Conservation (phyloP, 1,140 invertebrate species). For the Drosophila baimaii region DNA sequence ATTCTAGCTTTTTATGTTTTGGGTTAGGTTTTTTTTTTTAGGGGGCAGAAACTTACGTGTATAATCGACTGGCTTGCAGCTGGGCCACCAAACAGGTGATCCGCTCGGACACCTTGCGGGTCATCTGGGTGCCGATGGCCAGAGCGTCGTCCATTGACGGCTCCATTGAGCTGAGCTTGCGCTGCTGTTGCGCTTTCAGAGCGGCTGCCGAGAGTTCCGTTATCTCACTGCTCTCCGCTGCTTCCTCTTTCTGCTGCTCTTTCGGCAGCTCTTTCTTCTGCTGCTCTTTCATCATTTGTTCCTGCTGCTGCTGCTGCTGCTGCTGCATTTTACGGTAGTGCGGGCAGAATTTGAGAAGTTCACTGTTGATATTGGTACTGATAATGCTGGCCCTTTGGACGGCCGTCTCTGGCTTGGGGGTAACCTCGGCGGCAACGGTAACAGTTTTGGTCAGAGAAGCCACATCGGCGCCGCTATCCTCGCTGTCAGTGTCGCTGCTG, state of each 20-base stretch:
- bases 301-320: conserved; percentile 31
- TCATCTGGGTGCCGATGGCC: conserved; percentile 77
- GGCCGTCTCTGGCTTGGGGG: not conserved
- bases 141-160: conserved; percentile 78
- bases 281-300: conserved; percentile 33
- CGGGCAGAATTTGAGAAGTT: conserved; percentile 62
- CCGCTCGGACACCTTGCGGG: conserved; percentile 69
- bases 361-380: conserved; percentile 27
- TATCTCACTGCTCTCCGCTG: conserved; percentile 12
- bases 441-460: conserved; percentile 12
- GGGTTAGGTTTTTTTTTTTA: not conserved
- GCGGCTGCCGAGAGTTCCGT: conserved; percentile 18
- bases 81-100: conserved; percentile 61
- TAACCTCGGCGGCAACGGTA: conserved; percentile 12
- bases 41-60: conserved; percentile 55
- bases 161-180: conserved; percentile 73
- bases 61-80: conserved; percentile 71
- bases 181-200: conserved; percentile 65
- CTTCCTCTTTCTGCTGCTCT: conserved; percentile 15
- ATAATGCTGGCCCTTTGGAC: conserved; percentile 21
- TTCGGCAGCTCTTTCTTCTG: conserved; percentile 27
- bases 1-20: too few species aligned
- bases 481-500: conserved; percentile 30
- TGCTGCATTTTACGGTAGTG: conserved; percentile 63
- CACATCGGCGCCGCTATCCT: conserved; percentile 39